Evolutionary conservation across 2,113 vertebrate genomes (phyloP).

Genomic region (Burhinus oedicnemus): DNA sequence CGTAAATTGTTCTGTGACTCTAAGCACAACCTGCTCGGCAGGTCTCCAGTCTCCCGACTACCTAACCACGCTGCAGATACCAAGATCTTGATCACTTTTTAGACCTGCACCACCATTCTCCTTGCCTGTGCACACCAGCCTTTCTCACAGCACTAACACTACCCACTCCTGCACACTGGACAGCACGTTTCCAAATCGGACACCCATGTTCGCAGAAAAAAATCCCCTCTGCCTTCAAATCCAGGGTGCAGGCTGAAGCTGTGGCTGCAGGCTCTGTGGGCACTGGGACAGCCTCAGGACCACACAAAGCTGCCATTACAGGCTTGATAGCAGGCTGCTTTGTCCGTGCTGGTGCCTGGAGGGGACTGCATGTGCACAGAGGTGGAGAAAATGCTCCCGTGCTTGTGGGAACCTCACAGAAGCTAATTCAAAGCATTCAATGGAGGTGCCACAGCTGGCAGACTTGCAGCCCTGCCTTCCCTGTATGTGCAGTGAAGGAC

Average conservation of each 20-base stretch:
- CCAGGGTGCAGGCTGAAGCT: neutral
- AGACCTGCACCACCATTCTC: neutral
- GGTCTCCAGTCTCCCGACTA: neutral
- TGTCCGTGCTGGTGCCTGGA: neutral
- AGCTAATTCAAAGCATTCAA: neutral
- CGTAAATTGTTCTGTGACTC: neutral
- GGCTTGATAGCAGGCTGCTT: neutral
- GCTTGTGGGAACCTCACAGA: neutral
- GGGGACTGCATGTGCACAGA: neutral
- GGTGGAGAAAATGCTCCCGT: neutral
- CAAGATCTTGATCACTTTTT: neutral
- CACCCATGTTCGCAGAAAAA: neutral
- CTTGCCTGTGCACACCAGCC: neutral
- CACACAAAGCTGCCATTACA: neutral
- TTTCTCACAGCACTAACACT: neutral
- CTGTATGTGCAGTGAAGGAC: neutral
- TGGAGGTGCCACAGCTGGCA: neutral
- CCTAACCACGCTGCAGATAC: neutral
- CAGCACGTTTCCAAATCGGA: neutral
- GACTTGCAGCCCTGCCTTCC: neutral
- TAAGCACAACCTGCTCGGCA: neutral
- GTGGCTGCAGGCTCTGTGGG: neutral
- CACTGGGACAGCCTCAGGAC: accelerated
- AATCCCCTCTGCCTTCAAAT: neutral
- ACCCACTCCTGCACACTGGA: neutral